Conservation (phyloP, 1,140 invertebrate species). For the Drosophila willistoni region DNA sequence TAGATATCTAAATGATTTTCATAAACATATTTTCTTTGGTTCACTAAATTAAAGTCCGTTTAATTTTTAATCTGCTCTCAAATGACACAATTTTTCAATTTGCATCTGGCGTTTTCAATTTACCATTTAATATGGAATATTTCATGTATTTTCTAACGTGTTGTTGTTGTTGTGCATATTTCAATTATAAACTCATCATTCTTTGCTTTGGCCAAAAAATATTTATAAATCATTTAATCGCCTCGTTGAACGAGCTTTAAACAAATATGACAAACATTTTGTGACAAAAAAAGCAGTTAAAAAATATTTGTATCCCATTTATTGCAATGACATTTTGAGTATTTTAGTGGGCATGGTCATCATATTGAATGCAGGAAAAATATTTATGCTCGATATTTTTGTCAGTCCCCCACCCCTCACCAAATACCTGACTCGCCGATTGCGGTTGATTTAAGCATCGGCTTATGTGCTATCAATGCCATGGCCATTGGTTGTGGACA, state of each 20-base stretch:
- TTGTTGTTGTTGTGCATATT: neutral
- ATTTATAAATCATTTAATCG: conserved; percentile 60
- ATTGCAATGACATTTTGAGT: conserved; percentile 11
- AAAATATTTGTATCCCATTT: neutral
- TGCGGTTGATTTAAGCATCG: conserved; percentile 50
- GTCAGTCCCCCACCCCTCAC: neutral
- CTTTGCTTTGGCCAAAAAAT: conserved; percentile 42
- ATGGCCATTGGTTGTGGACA: conserved; percentile 23
- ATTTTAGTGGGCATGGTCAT: conserved; percentile 22
- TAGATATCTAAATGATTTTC: neutral
- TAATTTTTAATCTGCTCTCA: too few relatives aligned
- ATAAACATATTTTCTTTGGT: conserved; percentile 3
- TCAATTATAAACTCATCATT: conserved; percentile 6
- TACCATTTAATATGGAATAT: neutral
- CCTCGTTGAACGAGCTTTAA: conserved; percentile 15
- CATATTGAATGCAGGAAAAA: conserved; percentile 12
- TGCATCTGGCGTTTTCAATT: too few relatives aligned
- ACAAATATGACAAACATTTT: conserved; percentile 46
- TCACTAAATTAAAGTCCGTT: neutral
- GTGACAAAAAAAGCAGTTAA: neutral
- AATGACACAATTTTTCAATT: too few relatives aligned
- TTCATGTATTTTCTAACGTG: neutral
- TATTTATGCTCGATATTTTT: conserved; percentile 9
- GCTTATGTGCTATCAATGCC: conserved; percentile 56
- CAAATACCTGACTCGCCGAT: conserved; percentile 29